Evolutionary conservation across 2,888 invertebrate genomes (phyloP), one percentile per base, ranked within the genome.

Genomic region (Stramonita haemastoma): DNA sequence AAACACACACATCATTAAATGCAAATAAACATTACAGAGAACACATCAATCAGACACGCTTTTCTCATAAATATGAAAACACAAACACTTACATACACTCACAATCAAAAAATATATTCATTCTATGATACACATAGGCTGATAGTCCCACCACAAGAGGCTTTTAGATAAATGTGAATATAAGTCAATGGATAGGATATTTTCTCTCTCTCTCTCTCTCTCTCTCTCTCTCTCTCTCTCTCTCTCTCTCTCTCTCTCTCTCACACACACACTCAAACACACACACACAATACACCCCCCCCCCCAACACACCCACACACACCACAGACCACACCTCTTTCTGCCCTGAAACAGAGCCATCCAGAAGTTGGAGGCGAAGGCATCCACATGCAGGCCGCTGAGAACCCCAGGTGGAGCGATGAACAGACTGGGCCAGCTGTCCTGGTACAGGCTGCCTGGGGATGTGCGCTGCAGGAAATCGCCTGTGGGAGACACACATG

Each of bases 351-450:
- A 93, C 29, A 95, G 90, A 73, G 94, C 94, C 95, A 95, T 95
- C 95, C 95, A 95, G 90, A 95, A 95, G 91, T 94, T 94, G 36
- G 95, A 95, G 66, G 94, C 95, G 92, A 95, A 95, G 13, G 95
- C 94, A 92, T 95, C 95, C 2, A 95, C 93, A 92, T 95, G 95
- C 1, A 95, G 93, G 46, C 94, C 93, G 91, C 94, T 95, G n/a
- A 89, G 90, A 22, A 93, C 88, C 13, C 95, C 95, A n/a, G 91
- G 90, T 29, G 95, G 94, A 2, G 94, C 94, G 70, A 95, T 91
- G 91, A 95, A 95, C 87, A 95, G 91, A 92, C 95, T 95, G 13
- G 95, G 95, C 95, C 95, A 95, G 90, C 95, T 95, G 92, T 95
- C 94, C 73, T 92, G 90, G 90, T 95, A 95, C 66, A 94, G 91